Evolutionary conservation across 2,888 invertebrate species (phyloP).

Genomic region (Drosophila peninsularis): DNA sequence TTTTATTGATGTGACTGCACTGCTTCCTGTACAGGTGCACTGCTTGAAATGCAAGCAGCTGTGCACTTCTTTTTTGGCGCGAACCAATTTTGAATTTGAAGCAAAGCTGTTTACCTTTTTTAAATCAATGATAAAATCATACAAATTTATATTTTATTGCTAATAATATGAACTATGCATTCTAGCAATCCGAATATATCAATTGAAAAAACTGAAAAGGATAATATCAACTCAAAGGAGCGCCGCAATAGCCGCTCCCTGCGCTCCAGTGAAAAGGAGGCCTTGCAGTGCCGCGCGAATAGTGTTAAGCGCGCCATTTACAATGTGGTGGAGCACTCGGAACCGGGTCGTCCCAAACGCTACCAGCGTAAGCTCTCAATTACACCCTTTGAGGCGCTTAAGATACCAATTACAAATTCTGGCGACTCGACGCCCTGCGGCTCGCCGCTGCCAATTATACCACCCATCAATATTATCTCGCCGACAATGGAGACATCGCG

Average conservation of each 20-base stretch:
- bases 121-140: background rate
- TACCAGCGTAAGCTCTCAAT: constrained; percentile 85
- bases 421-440: constrained; percentile 83
- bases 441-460: constrained; percentile 82
- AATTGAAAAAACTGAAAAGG: constrained; percentile 86
- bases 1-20: background rate
- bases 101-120: background rate
- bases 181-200: constrained; percentile 84
- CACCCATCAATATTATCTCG: constrained; percentile 84
- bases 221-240: constrained; percentile 85
- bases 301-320: constrained; percentile 93
- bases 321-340: constrained; percentile 92
- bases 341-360: constrained; percentile 86
- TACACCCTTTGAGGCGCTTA: constrained; percentile 83
- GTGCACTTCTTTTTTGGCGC: background rate
- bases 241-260: constrained; percentile 82
- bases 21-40: background rate
- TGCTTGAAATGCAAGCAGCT: constrained; percentile 4
- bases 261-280: constrained; percentile 86
- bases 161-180: background rate
- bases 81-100: background rate
- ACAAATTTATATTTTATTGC: background rate
- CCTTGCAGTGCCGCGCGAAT: constrained; percentile 89
- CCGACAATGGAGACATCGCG: constrained; percentile 85
- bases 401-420: constrained; percentile 78